These are phyloP conservation scores for Oscheius sp. DNA, from an alignment of 2,888 invertebrate genomes.

Conservation along the genomic window DNA sequence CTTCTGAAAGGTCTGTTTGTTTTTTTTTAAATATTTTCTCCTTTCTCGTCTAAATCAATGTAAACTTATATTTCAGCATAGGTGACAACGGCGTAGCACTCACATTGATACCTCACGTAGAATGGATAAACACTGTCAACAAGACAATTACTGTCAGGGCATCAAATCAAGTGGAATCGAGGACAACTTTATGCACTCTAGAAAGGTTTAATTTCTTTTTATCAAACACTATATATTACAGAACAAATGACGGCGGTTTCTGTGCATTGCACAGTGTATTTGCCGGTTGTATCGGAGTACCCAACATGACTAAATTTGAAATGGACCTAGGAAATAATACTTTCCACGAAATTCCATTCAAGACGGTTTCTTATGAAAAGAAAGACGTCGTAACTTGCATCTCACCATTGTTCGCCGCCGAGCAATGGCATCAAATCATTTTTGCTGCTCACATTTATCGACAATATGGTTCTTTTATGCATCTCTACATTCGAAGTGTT, in stretches of 20 bases:
- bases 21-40: no score
- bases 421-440: constrained; percentile 51
- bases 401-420: constrained; percentile 52
- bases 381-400: constrained; percentile 54
- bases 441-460: constrained; percentile 50
- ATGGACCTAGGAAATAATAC: background rate
- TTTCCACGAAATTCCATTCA: no score
- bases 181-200: background rate
- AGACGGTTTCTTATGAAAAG: constrained; percentile 10
- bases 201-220: background rate
- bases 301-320: background rate
- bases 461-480: constrained; percentile 46
- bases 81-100: background rate
- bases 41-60: no score
- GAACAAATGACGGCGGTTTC: background rate
- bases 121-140: background rate
- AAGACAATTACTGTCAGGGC: background rate
- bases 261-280: background rate
- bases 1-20: constrained; percentile 8
- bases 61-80: no score
- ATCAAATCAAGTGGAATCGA: background rate
- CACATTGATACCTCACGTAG: background rate
- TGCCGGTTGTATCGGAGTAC: background rate
- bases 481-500: constrained; percentile 53
- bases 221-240: background rate